These are phyloP conservation scores for Engystomops pustulosus DNA, from an alignment of 2,113 vertebrate species.

Conservation along the genomic window DNA sequence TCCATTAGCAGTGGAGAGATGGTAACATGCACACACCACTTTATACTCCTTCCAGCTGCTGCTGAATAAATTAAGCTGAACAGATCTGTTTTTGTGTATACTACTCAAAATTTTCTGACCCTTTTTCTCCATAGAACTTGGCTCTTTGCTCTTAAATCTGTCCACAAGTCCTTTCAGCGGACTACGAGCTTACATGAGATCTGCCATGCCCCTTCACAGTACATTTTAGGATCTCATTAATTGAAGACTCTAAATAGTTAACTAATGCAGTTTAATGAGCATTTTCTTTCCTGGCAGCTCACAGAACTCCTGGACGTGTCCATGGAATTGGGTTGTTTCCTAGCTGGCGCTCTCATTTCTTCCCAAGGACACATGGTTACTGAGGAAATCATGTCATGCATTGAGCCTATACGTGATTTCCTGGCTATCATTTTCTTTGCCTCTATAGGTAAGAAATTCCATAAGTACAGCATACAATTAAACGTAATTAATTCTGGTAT, in stretches of 20 bases:
- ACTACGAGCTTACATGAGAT: neutral
- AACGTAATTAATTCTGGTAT: neutral
- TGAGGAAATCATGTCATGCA: constrained; percentile 84
- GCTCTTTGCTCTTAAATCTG: neutral
- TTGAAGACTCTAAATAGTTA: neutral
- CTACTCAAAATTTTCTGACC: neutral
- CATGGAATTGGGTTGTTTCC: constrained; percentile 97
- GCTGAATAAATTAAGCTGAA: constrained; percentile 21
- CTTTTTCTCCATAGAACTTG: neutral
- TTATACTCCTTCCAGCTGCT: constrained; percentile 8
- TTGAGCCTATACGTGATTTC: constrained; percentile 95
- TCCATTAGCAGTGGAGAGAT: neutral
- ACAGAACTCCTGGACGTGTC: constrained; percentile 92
- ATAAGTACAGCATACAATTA: neutral
- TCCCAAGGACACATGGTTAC: constrained; percentile 94
- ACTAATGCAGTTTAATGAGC: neutral
- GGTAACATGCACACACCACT: neutral
- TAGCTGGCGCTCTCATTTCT: constrained; percentile 92
- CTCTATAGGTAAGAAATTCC: constrained; percentile 85
- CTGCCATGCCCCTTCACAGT: neutral
- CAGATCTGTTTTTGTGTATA: constrained; percentile 1
- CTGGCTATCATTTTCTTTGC: constrained; percentile 97
- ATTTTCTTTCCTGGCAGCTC: constrained; percentile 73
- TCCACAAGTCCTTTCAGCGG: neutral
- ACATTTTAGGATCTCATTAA: neutral